A percentile compares a stretch with the other conserved stretches of the same genome.
Conservation (phyloP, 1,140 invertebrate genomes). For the Argopecten irradians region DNA sequence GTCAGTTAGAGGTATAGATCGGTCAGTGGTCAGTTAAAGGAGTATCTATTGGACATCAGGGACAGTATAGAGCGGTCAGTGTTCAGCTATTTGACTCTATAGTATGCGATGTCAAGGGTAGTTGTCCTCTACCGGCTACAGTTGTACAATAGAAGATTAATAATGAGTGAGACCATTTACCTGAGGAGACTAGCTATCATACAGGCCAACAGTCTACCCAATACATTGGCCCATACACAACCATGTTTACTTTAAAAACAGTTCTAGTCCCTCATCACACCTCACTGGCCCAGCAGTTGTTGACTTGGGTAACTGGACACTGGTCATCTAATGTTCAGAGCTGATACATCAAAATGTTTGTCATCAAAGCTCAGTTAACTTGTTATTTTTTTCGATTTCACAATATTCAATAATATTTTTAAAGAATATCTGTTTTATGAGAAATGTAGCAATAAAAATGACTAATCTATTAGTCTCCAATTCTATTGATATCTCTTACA, state of each 20-base stretch:
- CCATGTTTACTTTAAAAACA: not conserved
- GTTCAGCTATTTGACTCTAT: not conserved
- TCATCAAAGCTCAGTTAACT: not conserved
- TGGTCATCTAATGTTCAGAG: not conserved
- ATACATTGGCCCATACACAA: not conserved
- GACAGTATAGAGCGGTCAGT: not conserved
- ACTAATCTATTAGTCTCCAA: not conserved
- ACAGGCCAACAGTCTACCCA: not conserved
- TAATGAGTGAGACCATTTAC: too few species aligned
- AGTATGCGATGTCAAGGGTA: not conserved
- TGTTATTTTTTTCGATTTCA: not conserved
- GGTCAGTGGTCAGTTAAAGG: too few species aligned
- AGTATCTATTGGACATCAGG: too few species aligned
- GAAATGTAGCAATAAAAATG: not conserved
- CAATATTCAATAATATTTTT: not conserved
- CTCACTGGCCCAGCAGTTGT: not conserved
- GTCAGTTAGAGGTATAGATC: too few species aligned
- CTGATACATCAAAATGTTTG: not conserved
- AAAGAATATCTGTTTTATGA: not conserved
- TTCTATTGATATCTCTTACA: not conserved
- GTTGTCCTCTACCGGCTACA: not conserved
- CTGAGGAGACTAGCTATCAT: too few species aligned
- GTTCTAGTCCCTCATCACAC: not conserved
- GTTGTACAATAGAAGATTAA: not conserved
- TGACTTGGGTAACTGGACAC: conserved; percentile 19